phyloP scores from a whole-genome alignment of 2,113 vertebrate genomes.

The Arvicanthis niloticus region DNA sequence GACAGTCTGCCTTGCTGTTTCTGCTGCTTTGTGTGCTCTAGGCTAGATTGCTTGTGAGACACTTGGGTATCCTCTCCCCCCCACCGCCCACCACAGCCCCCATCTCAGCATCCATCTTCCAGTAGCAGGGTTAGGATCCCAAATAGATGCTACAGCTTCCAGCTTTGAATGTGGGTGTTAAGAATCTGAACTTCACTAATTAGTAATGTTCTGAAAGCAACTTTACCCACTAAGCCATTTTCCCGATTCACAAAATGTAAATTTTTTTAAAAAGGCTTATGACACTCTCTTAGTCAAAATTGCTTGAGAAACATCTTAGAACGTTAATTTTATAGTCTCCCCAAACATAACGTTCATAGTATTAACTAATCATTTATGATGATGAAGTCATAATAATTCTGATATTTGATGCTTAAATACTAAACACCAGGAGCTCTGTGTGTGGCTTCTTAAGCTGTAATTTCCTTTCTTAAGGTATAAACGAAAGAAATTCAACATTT shows the following conservation, averaged over 20 bases:
- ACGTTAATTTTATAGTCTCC: background rate
- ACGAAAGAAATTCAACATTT: slow-evolving; percentile 25
- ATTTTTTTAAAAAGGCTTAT: background rate
- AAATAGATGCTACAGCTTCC: background rate
- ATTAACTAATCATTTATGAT: slow-evolving; percentile 29
- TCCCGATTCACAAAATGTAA: background rate
- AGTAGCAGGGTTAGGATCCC: background rate
- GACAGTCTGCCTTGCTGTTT: background rate
- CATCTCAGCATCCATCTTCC: background rate
- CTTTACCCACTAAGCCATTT: background rate
- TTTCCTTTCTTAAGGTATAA: slow-evolving; percentile 58
- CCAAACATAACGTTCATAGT: background rate
- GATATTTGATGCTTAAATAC: slow-evolving; percentile 33
- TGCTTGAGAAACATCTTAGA: background rate
- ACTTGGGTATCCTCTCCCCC: background rate
- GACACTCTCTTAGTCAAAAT: background rate
- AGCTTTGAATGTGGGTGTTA: background rate
- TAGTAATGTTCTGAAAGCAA: background rate
- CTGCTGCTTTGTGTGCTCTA: background rate
- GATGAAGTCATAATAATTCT: background rate
- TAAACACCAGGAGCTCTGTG: background rate
- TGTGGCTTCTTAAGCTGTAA: background rate
- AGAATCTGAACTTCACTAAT: background rate
- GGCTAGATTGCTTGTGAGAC: background rate
- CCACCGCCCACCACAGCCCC: too few relatives aligned